Base-by-base conservation (phyloP, 2,113 vertebrate species). In the Cavia porcellus region DNA sequence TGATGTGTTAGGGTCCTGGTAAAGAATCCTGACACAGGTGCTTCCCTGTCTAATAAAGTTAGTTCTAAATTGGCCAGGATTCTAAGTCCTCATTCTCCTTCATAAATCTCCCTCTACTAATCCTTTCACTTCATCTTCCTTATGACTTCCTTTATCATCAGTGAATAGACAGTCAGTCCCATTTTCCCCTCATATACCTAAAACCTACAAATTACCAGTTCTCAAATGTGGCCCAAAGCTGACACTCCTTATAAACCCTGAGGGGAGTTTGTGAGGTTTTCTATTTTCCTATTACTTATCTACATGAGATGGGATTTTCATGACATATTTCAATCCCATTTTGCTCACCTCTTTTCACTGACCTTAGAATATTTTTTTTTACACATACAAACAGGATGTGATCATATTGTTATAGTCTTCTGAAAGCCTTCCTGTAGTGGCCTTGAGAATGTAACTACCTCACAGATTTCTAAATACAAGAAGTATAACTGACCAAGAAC, bases 91-190 rank as follows among this genome's bases (percentile, higher is more conserved):
- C 13, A 25, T 32, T 50, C 32, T 81, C 70, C 68, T 96, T 91
- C 42, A 96, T 86, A 92, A 96, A 90, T 15, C 30, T 92, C 30
- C 70, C 10, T 96, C 83, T 94, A 80, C 24, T 47, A 86, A 86
- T 55, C 20, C 50, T 90, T 86, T 92, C 84, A 88, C 38, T 75
- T 92, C 42, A 95, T 90, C 38, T 45, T 95, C 45, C 17, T 91
- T 91, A n/a, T n/a, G 82, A 79, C 25, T 47, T 88, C 38, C 13
- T 55, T 55, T 89, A 68, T 32, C 45, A 95, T 38, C 45, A 94
- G 79, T 52, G 92, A 79, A 79, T 94, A 82, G 17, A 57, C 55
- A 64, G 38, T 38, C 1, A 89, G 19, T 81, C 47, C 47, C 84
- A 92, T 80, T 7, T 74, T 61, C 11, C 80, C 28, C 75, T 42